Evolutionary conservation across 1,140 invertebrate species (phyloP).

Genomic region (Phymorhynchus buccinoides): DNA sequence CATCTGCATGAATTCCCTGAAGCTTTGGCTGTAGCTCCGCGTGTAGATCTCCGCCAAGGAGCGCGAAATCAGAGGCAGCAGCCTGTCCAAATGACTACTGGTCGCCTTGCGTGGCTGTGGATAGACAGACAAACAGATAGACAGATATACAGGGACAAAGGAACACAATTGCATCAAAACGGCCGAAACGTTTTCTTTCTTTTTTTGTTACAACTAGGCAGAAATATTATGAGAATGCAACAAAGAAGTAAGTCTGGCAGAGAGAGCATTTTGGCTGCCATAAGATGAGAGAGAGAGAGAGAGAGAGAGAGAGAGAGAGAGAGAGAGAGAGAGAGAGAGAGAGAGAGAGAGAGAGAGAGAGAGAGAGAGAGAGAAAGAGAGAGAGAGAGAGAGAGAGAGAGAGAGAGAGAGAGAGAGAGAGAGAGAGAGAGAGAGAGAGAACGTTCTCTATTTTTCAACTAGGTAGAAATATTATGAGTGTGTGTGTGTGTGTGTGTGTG

Average conservation of each 20-base stretch:
- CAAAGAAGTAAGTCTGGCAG: too few species aligned
- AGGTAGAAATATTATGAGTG: neutral
- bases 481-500: neutral
- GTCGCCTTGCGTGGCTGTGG: neutral
- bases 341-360: neutral
- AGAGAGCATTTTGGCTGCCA: neutral
- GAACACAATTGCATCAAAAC: too few species aligned
- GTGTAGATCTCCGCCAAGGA: slow-evolving; percentile 3
- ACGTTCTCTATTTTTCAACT: too few species aligned
- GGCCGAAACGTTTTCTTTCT: too few species aligned
- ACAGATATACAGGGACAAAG: too few species aligned
- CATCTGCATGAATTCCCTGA: neutral
- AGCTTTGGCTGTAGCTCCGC: neutral
- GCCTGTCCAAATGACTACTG: neutral
- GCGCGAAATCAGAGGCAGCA: neutral
- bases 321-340: neutral
- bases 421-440: neutral
- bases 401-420: neutral
- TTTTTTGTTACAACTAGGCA: too few species aligned
- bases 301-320: neutral
- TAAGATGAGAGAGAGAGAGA: neutral
- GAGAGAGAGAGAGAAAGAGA: too few species aligned
- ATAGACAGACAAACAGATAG: too few species aligned
- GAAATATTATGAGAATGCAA: too few species aligned
- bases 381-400: neutral